Evolutionary conservation across 37 sponge, comb jelly and placozoan genomes (phyloP).

Genomic region (Lycopodina hypogea): DNA sequence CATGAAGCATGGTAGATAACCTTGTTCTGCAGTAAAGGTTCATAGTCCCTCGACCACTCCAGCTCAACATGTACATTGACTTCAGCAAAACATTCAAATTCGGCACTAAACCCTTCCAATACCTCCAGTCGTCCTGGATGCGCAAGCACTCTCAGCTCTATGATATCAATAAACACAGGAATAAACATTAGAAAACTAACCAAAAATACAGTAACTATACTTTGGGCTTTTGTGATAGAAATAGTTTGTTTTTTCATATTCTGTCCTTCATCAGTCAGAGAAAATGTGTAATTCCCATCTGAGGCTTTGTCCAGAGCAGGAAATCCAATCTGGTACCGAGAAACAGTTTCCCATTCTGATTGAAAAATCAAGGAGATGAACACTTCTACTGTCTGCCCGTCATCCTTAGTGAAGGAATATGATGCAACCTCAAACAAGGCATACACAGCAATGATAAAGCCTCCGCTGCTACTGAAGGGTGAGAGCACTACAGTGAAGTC

Average conservation of each 20-base stretch:
- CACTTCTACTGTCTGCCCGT: neutral
- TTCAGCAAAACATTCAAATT: constrained; percentile 22
- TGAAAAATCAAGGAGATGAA: neutral
- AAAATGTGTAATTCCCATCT: constrained; percentile 24
- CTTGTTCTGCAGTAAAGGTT: neutral
- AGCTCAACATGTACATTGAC: constrained; percentile 1
- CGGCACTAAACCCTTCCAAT: constrained; percentile 7
- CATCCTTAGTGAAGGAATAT: neutral
- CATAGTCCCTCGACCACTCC: constrained; percentile 27
- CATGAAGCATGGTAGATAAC: too few relatives aligned
- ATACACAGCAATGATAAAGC: constrained; percentile 16
- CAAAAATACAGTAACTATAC: neutral
- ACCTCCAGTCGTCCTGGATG: constrained; percentile 4
- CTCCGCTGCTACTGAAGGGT: neutral
- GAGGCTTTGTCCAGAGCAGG: neutral
- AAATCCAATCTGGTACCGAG: constrained; percentile 13
- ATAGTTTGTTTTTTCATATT: constrained; percentile 13
- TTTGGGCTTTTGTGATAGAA: constrained; percentile 15
- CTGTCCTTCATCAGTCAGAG: neutral
- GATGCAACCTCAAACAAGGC: neutral
- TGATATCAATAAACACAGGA: neutral
- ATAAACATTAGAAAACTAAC: neutral
- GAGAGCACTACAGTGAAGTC: constrained; percentile 10
- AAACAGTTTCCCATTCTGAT: neutral
- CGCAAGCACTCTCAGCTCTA: constrained; percentile 10